Conservation (phyloP, 1,140 invertebrate genomes). For the Bombyx mori region ASM3026992v2 NC_085118.1:8395001-8395500, state of each 20-base stretch:
- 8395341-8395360: conserved; percentile 88
- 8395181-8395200: conserved; percentile 83
- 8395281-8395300: conserved; percentile 83
- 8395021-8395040: conserved; percentile 85
- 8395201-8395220: conserved; percentile 92
- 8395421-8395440: conserved; percentile 83
- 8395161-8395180: conserved; percentile 71
- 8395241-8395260: conserved; percentile 81
- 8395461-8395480: conserved; percentile 86
- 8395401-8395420: conserved; percentile 81
- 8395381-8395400: conserved; percentile 79
- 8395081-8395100: conserved; percentile 91
- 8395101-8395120: conserved; percentile 82
- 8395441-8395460: conserved; percentile 79
- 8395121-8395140: conserved; percentile 75
- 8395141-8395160: conserved; percentile 79
- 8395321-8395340: conserved; percentile 78
- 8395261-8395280: conserved; percentile 83
- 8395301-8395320: conserved; percentile 86
- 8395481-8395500: conserved; percentile 84
- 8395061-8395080: conserved; percentile 96
- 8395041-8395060: conserved; percentile 83
- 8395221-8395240: conserved; percentile 82
- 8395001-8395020: conserved; percentile 89
- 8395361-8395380: conserved; percentile 78